These are phyloP conservation scores for Melanophora roralis DNA, from an alignment of 2,888 invertebrate species.

Conservation along the genomic window DNA sequence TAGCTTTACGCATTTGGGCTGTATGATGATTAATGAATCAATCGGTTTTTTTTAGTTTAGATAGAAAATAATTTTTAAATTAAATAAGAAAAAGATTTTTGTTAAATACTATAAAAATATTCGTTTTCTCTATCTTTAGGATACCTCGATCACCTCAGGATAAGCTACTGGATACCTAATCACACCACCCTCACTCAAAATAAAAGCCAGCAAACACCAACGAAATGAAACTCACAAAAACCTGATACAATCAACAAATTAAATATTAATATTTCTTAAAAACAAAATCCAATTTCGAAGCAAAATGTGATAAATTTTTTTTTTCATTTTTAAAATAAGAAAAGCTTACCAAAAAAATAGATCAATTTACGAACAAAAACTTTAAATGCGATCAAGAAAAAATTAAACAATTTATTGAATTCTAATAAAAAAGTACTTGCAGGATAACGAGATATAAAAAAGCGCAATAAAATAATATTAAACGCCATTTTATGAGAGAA, in stretches of 20 bases:
- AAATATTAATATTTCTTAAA: slow-evolving; percentile 27
- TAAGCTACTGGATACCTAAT: slow-evolving; percentile 33
- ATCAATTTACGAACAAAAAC: neutral
- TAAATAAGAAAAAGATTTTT: no score
- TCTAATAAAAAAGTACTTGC: slow-evolving; percentile 19
- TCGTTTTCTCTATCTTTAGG: neutral
- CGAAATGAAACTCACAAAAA: slow-evolving; percentile 59
- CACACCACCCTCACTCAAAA: neutral
- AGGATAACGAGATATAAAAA: neutral
- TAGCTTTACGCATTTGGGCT: no score
- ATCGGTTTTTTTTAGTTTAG: no score
- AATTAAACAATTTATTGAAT: slow-evolving; percentile 26
- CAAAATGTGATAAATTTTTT: slow-evolving; percentile 48
- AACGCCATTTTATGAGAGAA: slow-evolving; percentile 58
- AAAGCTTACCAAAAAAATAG: slow-evolving; percentile 1
- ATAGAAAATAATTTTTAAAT: no score
- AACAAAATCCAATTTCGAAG: slow-evolving; percentile 32
- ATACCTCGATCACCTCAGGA: slow-evolving; percentile 29
- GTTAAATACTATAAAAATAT: no score
- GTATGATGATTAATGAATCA: no score
- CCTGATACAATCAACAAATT: slow-evolving; percentile 8
- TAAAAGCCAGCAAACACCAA: slow-evolving; percentile 3
- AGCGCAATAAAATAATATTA: slow-evolving; percentile 28
- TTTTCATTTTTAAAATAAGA: neutral
- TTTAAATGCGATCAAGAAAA: neutral